Percentiles rank a stretch among this genome's conserved stretches.
phyloP scores from a whole-genome alignment of 2,113 vertebrate species.

The Stercorarius parasiticus region DNA sequence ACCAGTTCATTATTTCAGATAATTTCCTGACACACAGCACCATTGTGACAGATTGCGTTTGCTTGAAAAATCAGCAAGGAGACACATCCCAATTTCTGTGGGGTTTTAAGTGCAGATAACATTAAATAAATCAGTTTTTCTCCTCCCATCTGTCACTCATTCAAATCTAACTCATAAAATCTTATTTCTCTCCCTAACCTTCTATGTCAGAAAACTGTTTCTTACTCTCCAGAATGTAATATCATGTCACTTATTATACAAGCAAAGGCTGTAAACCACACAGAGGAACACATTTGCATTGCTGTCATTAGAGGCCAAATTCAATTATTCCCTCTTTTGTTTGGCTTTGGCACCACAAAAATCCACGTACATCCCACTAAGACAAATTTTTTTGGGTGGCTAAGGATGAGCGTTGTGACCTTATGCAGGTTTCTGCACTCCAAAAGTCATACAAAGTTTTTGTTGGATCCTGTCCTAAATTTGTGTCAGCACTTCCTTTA shows the following conservation, averaged over 20 bases:
- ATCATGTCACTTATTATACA: neutral
- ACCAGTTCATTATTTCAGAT: conserved; percentile 32
- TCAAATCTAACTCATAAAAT: conserved; percentile 6
- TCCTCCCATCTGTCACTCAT: neutral
- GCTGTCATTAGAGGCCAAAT: neutral
- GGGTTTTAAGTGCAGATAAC: neutral
- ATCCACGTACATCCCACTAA: neutral
- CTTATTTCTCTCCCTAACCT: neutral
- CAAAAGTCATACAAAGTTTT: neutral
- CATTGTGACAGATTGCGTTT: neutral
- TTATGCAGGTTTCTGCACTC: neutral
- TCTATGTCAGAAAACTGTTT: neutral
- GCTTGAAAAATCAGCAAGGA: neutral
- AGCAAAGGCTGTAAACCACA: neutral
- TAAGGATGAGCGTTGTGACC: neutral
- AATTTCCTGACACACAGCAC: conserved; percentile 19
- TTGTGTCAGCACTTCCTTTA: conserved; percentile 41
- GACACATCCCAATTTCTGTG: neutral
- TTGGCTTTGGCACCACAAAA: neutral
- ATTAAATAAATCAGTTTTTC: neutral
- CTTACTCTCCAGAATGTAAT: neutral
- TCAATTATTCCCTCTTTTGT: neutral
- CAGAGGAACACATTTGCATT: neutral
- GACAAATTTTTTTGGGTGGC: neutral
- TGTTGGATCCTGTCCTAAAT: conserved; percentile 10